phyloP scores from a whole-genome alignment of 1,140 invertebrate species.

The Colletes gigas region DNA sequence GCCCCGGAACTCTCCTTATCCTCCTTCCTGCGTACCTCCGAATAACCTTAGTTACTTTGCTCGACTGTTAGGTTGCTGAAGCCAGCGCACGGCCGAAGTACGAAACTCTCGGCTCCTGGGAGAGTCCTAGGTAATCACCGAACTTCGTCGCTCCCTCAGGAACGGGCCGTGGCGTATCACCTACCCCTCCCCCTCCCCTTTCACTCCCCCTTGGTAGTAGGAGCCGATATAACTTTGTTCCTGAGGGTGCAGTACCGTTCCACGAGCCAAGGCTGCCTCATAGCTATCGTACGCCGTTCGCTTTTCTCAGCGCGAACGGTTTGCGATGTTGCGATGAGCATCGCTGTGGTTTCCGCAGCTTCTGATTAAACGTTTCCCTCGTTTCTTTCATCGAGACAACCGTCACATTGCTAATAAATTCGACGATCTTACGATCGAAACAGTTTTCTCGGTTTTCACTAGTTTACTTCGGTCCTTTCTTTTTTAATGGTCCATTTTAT shows the following conservation, averaged over 20 bases:
- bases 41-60: constrained; percentile 80
- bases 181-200: constrained; percentile 49
- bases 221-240: constrained; percentile 80
- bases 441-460: too few species aligned
- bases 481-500: too few species aligned
- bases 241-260: constrained; percentile 73
- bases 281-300: constrained; percentile 42
- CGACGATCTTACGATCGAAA: too few species aligned
- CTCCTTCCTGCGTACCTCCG: constrained; percentile 59
- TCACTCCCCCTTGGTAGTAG: constrained; percentile 48
- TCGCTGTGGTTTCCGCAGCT: background rate
- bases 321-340: constrained; percentile 20
- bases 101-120: constrained; percentile 79
- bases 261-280: constrained; percentile 64
- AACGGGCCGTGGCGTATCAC: constrained; percentile 64
- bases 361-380: background rate
- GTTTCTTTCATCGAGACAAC: background rate
- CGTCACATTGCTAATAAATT: too few species aligned
- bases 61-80: constrained; percentile 77
- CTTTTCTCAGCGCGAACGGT: constrained; percentile 33
- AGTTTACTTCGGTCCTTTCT: too few species aligned
- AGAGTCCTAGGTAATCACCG: constrained; percentile 81
- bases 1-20: constrained; percentile 48
- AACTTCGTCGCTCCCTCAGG: constrained; percentile 79
- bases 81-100: constrained; percentile 76